Conservation (phyloP, 2,888 invertebrate genomes). For the Dyspetes luteomarginatus region DNA sequence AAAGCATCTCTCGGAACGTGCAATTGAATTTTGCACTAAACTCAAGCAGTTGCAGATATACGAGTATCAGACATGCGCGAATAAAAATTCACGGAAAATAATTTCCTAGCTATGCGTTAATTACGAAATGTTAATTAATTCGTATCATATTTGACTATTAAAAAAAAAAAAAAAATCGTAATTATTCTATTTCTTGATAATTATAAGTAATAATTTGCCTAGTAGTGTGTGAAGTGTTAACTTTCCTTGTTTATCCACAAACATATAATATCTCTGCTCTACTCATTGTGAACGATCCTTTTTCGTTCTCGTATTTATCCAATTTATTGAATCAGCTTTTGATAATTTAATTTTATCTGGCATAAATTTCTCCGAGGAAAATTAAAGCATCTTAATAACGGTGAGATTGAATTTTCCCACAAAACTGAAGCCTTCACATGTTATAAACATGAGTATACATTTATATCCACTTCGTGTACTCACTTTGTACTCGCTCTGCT, state of each 20-base stretch:
- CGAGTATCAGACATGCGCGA: no score
- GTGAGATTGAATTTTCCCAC: constrained; percentile 1
- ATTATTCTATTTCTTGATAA: no score
- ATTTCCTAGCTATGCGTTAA: no score
- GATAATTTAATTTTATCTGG: neutral
- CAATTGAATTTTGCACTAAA: neutral
- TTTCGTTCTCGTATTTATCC: neutral
- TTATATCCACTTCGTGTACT: neutral
- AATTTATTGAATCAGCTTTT: neutral
- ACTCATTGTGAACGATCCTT: neutral
- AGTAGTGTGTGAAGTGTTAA: no score
- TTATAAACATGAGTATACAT: neutral
- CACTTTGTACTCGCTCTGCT: constrained; percentile 5
- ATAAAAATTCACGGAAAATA: no score
- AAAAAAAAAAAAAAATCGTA: no score
- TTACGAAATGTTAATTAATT: no score
- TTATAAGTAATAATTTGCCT: no score
- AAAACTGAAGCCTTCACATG: neutral
- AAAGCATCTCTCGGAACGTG: neutral
- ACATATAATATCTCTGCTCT: no score
- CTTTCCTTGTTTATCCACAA: no score
- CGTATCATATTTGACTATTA: no score
- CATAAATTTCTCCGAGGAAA: neutral
- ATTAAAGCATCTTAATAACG: neutral
- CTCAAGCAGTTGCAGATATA: neutral